Evolutionary conservation across 2,888 invertebrate genomes (phyloP).

Genomic region (Mythimna impura): DNA sequence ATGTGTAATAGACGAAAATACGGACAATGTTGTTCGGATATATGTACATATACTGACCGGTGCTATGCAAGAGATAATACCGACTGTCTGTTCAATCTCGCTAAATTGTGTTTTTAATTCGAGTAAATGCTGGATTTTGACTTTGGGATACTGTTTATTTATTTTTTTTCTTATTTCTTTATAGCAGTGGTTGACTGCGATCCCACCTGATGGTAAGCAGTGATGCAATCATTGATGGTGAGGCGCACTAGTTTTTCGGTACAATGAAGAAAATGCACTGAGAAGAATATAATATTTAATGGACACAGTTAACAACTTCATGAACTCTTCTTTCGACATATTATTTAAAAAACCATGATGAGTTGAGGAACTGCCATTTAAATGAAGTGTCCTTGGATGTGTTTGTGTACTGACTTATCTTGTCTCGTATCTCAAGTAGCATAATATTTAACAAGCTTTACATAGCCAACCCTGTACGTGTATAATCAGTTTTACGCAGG

Average conservation of each 20-base stretch:
- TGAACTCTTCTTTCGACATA: too few relatives aligned
- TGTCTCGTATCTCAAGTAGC: slow-evolving; percentile 38
- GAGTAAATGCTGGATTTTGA: not conserved
- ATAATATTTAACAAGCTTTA: slow-evolving; percentile 40
- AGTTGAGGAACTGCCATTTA: not conserved
- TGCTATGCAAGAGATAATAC: slow-evolving; percentile 29
- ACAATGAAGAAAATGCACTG: too few relatives aligned
- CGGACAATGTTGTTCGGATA: slow-evolving; percentile 34
- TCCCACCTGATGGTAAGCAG: too few relatives aligned
- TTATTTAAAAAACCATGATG: not conserved
- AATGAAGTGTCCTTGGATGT: slow-evolving; percentile 15
- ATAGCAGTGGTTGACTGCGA: too few relatives aligned
- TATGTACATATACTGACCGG: slow-evolving; percentile 15
- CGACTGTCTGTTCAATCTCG: slow-evolving; percentile 4
- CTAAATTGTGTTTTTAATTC: not conserved
- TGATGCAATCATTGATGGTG: too few relatives aligned
- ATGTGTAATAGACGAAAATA: slow-evolving; percentile 50
- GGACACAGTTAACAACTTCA: too few relatives aligned
- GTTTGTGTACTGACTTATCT: slow-evolving; percentile 34
- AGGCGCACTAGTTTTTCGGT: too few relatives aligned
- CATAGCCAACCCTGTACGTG: slow-evolving; percentile 22
- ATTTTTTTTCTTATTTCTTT: too few relatives aligned
- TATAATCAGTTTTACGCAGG: slow-evolving; percentile 38
- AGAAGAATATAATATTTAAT: too few relatives aligned
- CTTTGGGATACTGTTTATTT: not conserved